A percentile compares a stretch with the other conserved stretches of the same genome.
These are phyloP conservation scores for Toxotes chatareus DNA, from an alignment of 2,113 vertebrate species.

Conservation along the genomic window DNA sequence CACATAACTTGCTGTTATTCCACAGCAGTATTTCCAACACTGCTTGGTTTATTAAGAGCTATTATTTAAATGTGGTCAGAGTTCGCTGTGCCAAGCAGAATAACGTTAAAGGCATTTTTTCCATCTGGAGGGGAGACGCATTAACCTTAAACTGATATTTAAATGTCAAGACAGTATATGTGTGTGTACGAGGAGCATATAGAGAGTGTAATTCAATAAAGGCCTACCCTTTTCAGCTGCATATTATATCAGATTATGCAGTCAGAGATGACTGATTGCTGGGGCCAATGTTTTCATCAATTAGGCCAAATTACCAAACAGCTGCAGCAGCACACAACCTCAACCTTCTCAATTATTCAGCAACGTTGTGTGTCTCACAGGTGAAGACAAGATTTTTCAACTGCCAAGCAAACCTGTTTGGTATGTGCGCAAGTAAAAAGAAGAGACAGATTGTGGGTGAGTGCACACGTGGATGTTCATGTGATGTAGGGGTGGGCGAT, in stretches of 20 bases:
- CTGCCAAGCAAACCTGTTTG: constrained; percentile 13
- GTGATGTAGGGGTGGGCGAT: too few species aligned
- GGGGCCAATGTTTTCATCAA: constrained; percentile 68
- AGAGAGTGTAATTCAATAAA: constrained; percentile 70
- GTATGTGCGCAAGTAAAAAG: not conserved
- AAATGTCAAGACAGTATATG: constrained; percentile 77
- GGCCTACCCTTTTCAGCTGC: constrained; percentile 70
- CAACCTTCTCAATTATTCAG: constrained; percentile 51
- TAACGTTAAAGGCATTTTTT: constrained; percentile 63
- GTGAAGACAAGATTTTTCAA: constrained; percentile 21
- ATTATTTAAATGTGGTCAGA: constrained; percentile 56
- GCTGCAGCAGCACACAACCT: constrained; percentile 35
- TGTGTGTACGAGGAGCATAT: constrained; percentile 51
- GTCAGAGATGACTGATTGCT: constrained; percentile 70
- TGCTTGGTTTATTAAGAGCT: constrained; percentile 42
- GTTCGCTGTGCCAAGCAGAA: constrained; percentile 19
- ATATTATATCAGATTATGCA: constrained; percentile 70
- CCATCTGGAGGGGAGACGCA: constrained; percentile 67
- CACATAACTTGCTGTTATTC: not conserved
- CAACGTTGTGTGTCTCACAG: constrained; percentile 21
- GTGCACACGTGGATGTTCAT: not conserved
- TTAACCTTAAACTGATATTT: constrained; percentile 85
- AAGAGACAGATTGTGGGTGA: not conserved
- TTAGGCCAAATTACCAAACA: constrained; percentile 75
- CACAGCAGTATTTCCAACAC: not conserved